These are phyloP conservation scores for Meiosimyza decipiens DNA, from an alignment of 2,888 invertebrate genomes.

Conservation along the genomic window DNA sequence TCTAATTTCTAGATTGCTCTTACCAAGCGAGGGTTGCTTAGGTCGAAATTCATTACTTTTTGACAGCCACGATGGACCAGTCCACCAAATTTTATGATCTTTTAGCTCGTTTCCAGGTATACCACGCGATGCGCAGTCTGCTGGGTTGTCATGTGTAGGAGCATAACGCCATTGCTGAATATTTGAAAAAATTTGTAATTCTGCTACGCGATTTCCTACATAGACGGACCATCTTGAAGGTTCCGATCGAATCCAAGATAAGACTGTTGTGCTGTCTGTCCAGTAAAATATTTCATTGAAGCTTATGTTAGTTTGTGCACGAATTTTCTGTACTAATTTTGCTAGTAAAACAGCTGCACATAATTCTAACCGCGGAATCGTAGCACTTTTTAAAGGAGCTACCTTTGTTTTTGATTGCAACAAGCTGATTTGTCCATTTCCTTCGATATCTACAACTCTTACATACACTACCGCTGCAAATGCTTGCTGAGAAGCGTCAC, in stretches of 20 bases:
- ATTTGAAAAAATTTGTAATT: conserved; percentile 18
- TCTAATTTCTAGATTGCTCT: background rate
- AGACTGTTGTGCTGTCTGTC: conserved; percentile 38
- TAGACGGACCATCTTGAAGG: conserved; percentile 30
- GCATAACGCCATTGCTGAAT: background rate
- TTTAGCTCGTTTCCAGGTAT: background rate
- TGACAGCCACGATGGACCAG: too few species aligned
- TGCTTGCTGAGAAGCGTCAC: too few species aligned
- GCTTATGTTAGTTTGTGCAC: conserved; percentile 4
- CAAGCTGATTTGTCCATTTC: background rate
- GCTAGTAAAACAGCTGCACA: conserved; percentile 27
- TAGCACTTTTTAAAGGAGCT: conserved; percentile 22
- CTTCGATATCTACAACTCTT: background rate
- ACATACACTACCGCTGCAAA: conserved; percentile 36
- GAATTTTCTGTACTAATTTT: too few species aligned
- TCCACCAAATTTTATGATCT: too few species aligned
- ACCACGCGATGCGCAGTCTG: conserved; percentile 37
- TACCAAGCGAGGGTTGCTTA: too few species aligned
- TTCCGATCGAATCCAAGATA: conserved; percentile 34
- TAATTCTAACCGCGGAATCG: conserved; percentile 27
- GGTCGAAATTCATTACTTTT: background rate
- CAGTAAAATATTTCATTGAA: conserved; percentile 24
- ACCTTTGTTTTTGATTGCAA: conserved; percentile 34
- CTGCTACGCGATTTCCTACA: conserved; percentile 21
- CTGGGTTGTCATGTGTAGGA: conserved; percentile 25